These are phyloP conservation scores for Troilus luridus DNA, from an alignment of 2,888 invertebrate species.

Conservation along the genomic window DNA sequence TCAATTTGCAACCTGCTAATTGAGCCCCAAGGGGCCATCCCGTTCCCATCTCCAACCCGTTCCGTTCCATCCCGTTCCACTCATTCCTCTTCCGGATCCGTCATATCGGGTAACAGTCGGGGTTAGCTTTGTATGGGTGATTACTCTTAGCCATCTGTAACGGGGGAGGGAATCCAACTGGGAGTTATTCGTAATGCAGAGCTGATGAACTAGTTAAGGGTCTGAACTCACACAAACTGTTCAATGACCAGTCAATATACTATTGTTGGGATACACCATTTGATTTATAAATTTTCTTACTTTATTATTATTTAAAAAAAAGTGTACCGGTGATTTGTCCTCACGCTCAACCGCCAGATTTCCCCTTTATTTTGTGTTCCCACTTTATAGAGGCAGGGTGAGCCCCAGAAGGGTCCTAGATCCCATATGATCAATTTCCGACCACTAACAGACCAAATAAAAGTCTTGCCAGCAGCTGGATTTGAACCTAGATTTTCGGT, in stretches of 20 bases:
- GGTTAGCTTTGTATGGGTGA: background rate
- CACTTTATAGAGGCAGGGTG: too few relatives aligned
- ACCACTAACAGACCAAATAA: too few relatives aligned
- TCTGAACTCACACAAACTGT: background rate
- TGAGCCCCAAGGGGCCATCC: conserved; percentile 55
- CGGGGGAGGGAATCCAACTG: background rate
- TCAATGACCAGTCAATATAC: background rate
- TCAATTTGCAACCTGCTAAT: conserved; percentile 63
- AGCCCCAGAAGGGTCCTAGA: too few relatives aligned
- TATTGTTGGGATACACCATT: background rate
- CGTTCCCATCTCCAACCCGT: background rate
- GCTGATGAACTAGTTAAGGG: background rate
- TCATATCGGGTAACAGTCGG: background rate
- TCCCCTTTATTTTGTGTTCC: too few relatives aligned
- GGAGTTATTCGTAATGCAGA: background rate
- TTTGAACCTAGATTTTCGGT: too few relatives aligned
- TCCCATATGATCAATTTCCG: too few relatives aligned
- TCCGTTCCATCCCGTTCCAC: background rate
- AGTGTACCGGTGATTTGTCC: too few relatives aligned
- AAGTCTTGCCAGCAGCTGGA: too few relatives aligned
- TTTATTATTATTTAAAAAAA: too few relatives aligned
- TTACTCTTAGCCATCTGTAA: conserved; percentile 17
- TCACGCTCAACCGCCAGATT: too few relatives aligned
- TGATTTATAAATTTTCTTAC: too few relatives aligned
- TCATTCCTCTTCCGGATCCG: background rate